Evolutionary conservation across 2,113 vertebrate genomes (phyloP).

Genomic region (Scolopax mira): DNA sequence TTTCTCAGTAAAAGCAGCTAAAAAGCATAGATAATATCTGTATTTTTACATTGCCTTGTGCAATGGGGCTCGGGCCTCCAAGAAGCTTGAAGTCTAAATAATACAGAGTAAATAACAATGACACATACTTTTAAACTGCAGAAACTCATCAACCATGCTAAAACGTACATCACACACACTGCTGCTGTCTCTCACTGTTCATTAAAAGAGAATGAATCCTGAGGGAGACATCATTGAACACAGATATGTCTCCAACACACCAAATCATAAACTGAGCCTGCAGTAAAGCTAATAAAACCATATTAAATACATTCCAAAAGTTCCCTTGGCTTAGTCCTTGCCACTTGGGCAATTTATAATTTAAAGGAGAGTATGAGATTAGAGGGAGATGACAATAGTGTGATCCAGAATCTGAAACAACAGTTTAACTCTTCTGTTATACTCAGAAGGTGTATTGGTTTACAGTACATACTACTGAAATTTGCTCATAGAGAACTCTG

Average conservation of each 20-base stretch:
- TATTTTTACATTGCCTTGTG: neutral
- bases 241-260: slow-evolving; percentile 20
- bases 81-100: slow-evolving; percentile 15
- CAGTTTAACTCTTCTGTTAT: neutral
- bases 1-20: neutral
- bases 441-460: neutral
- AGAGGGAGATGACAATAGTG: slow-evolving; percentile 7
- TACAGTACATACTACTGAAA: neutral
- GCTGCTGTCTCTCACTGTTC: slow-evolving; percentile 3
- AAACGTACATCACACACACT: neutral
- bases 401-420: slow-evolving; percentile 30
- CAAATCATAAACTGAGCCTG: slow-evolving; percentile 39
- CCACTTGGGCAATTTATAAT: slow-evolving; percentile 51
- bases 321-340: slow-evolving; percentile 19
- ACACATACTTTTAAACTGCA: neutral
- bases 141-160: slow-evolving; percentile 28
- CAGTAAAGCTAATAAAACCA: slow-evolving; percentile 57
- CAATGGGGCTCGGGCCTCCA: neutral
- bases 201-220: slow-evolving; percentile 56
- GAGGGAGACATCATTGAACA: slow-evolving; percentile 14
- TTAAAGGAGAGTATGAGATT: slow-evolving; percentile 57
- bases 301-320: slow-evolving; percentile 51
- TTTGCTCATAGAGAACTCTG: neutral
- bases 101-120: slow-evolving; percentile 28
- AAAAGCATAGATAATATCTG: neutral